Evolutionary conservation across 1,140 invertebrate species (phyloP), one percentile per base, ranked within the genome.

Genomic region (Dryas iulia): DNA sequence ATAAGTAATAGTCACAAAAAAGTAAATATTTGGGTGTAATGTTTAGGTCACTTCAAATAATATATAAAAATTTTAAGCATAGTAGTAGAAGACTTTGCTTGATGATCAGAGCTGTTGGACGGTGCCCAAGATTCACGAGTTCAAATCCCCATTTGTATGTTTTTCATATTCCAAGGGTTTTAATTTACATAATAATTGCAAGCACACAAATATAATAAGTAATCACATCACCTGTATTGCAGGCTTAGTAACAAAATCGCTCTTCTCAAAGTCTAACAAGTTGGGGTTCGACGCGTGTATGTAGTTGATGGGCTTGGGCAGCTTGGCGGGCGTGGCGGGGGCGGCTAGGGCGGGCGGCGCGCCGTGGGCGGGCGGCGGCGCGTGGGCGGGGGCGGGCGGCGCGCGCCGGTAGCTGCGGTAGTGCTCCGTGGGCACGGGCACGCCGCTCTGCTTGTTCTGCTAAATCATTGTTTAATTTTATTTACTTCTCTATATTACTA

Each of bases 211-310:
- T 53, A 23, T 23, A n/a, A 7, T 52, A 4, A 23, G 10, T 33
- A 35, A 35, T 35, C n/a, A 18, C n/a, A 52, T 60, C 8, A 79
- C 77, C 59, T 71, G 74, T 24, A 76, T 63, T 0, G 79, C 71
- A 0, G 89, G 83, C 63, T 83, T 84, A 25, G 84, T 71, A 24
- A 84, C 80, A 53, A 89, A 85, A 31, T 87, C 87, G 77, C 81
- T 89, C 66, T 84, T 86, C 66, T 93, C 93, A 60, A 94, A 93
- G 78, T 94, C 94, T 26, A 94, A 90, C 65, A 95, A 82, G 86
- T 94, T 95, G 12, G 94, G 94, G 92, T 95, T 95, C 31, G 94
- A 95, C 1, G 94, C 94, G 79, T 95, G 94, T 31, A 95, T 92
- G 78, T 93, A 94, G 79, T 94, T 93, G 33, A 92, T 90, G 0